phyloP scores from a whole-genome alignment of 2,888 invertebrate species.

The Xylocampa areola region DNA sequence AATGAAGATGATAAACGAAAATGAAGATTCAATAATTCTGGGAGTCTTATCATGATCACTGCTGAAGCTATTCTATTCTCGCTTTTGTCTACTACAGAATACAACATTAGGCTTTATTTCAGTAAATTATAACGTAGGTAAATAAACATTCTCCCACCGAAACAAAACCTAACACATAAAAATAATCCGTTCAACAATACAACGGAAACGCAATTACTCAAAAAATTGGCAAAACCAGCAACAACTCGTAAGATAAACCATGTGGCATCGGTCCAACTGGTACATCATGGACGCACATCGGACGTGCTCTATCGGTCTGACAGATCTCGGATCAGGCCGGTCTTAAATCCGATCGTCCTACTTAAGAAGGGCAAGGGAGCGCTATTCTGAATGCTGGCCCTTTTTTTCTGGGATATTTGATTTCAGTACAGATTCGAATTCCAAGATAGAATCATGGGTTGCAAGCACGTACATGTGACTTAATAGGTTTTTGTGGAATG shows the following conservation, averaged over 20 bases:
- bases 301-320: slow-evolving; percentile 52
- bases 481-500: neutral
- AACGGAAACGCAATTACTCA: slow-evolving; percentile 41
- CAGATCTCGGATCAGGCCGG: slow-evolving; percentile 42
- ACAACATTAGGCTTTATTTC: too few species aligned
- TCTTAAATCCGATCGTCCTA: slow-evolving; percentile 56
- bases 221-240: slow-evolving; percentile 34
- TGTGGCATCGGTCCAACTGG: slow-evolving; percentile 50
- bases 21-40: too few species aligned
- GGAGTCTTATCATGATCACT: too few species aligned
- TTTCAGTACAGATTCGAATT: slow-evolving; percentile 25
- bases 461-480: slow-evolving; percentile 6
- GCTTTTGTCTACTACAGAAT: too few species aligned
- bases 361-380: slow-evolving; percentile 43
- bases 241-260: slow-evolving; percentile 36
- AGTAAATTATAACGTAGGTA: too few species aligned
- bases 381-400: slow-evolving; percentile 26
- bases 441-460: slow-evolving; percentile 21
- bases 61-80: too few species aligned
- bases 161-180: slow-evolving; percentile 2
- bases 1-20: too few species aligned
- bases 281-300: slow-evolving; percentile 38
- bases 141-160: too few species aligned
- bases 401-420: slow-evolving; percentile 33
- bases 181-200: slow-evolving; percentile 23